Evolutionary conservation across 2,797 vertebrate species (phyloP).

Genomic region (Coregonus sp.): DNA sequence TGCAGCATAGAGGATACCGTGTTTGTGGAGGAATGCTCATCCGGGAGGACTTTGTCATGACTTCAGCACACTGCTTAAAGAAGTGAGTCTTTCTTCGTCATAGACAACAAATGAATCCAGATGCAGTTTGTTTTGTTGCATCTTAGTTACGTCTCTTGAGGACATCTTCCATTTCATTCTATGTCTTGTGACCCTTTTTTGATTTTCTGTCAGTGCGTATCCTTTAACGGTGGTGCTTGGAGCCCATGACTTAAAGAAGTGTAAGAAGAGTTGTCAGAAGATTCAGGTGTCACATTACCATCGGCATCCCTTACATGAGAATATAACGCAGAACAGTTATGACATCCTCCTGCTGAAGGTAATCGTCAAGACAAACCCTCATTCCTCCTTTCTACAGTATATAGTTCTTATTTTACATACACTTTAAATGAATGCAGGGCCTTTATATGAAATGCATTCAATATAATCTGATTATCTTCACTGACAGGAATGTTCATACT

Average conservation of each 20-base stretch:
- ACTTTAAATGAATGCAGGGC: too few relatives aligned
- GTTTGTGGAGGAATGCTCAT: slow-evolving; percentile 70
- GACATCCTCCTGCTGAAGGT: slow-evolving; percentile 77
- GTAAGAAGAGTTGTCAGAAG: slow-evolving; percentile 63
- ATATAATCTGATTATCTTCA: too few relatives aligned
- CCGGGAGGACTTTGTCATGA: slow-evolving; percentile 67
- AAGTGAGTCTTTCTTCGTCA: slow-evolving; percentile 29
- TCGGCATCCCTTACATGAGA: slow-evolving; percentile 30
- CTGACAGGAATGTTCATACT: too few relatives aligned
- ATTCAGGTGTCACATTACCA: slow-evolving; percentile 43
- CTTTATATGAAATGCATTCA: too few relatives aligned
- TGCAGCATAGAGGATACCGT: slow-evolving; percentile 30
- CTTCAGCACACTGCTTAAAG: slow-evolving; percentile 65
- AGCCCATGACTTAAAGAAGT: slow-evolving; percentile 57
- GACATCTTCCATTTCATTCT: background rate
- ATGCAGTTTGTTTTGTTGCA: background rate
- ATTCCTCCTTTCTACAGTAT: too few relatives aligned
- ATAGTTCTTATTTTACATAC: too few relatives aligned
- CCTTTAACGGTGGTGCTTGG: slow-evolving; percentile 63
- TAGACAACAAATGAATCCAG: background rate
- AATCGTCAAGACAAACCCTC: slow-evolving; percentile 7
- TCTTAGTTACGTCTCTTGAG: background rate
- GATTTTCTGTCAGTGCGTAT: background rate
- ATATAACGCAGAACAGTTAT: background rate
- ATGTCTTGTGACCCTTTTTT: background rate